Percentiles rank a stretch among this genome's conserved stretches.
Conservation (phyloP, 2,888 invertebrate species). For the Cephus rjabovi region DNA sequence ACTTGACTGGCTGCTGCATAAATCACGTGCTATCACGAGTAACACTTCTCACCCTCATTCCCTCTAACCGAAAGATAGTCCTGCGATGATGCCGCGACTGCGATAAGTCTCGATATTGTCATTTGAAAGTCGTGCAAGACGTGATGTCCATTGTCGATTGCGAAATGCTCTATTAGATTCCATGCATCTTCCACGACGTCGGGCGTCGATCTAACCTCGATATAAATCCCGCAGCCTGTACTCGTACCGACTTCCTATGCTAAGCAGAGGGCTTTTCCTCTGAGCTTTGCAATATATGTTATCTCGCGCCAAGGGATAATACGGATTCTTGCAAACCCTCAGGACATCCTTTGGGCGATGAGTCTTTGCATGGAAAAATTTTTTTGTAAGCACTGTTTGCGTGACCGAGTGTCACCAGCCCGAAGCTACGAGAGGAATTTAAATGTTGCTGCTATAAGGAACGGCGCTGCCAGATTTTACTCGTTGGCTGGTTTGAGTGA, state of each 20-base stretch:
- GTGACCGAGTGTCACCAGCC: constrained; percentile 4
- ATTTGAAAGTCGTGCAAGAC: neutral
- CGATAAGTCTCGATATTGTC: neutral
- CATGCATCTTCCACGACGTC: neutral
- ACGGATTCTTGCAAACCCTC: constrained; percentile 1
- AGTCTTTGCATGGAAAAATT: neutral
- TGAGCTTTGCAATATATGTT: neutral
- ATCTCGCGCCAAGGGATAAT: neutral
- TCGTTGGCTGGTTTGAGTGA: neutral
- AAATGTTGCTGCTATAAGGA: neutral
- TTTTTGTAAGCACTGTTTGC: constrained; percentile 4
- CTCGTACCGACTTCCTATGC: neutral
- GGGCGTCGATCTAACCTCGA: neutral
- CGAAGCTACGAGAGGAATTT: neutral
- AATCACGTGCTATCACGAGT: constrained; percentile 19
- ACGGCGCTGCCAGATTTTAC: neutral
- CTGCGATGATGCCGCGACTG: neutral
- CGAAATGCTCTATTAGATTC: neutral
- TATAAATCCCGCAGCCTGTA: neutral
- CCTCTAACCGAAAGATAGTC: neutral
- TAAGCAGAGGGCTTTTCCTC: neutral
- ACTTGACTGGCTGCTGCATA: constrained; percentile 19
- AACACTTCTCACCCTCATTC: constrained; percentile 1
- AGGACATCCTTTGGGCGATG: neutral
- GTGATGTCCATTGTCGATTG: no score